Conservation (phyloP, 1,140 invertebrate species). For the Fragariocoptes setiger region DNA sequence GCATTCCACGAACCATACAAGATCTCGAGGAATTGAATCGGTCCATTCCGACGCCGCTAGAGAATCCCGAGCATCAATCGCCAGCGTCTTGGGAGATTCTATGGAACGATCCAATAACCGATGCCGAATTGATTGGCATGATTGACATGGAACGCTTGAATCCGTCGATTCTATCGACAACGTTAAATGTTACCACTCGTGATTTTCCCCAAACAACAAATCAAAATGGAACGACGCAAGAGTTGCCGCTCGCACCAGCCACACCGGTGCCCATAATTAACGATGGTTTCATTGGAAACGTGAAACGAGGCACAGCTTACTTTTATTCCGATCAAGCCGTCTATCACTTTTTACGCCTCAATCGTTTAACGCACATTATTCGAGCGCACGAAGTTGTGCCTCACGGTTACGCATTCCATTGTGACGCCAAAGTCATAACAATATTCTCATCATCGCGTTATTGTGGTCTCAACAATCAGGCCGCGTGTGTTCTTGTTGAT, state of each 20-base stretch:
- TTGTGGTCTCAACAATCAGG: constrained; percentile 29
- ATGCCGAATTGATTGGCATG: constrained; percentile 6
- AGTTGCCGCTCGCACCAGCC: too few species aligned
- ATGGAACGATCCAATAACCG: constrained; percentile 37
- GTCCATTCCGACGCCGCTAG: constrained; percentile 27
- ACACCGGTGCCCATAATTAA: too few species aligned
- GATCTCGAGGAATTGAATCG: constrained; percentile 16
- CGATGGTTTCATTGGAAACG: constrained; percentile 31
- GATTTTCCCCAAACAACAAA: too few species aligned
- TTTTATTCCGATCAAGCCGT: constrained; percentile 31
- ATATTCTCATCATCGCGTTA: constrained; percentile 34
- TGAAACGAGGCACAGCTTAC: constrained; percentile 31
- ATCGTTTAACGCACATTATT: constrained; percentile 31
- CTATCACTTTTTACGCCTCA: constrained; percentile 27
- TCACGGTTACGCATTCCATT: constrained; percentile 16
- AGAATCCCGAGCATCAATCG: constrained; percentile 28
- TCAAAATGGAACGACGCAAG: neutral
- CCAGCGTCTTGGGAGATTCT: constrained; percentile 36
- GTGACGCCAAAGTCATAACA: constrained; percentile 26
- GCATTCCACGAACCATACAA: constrained; percentile 26
- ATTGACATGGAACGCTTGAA: constrained; percentile 1
- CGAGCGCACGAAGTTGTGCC: constrained; percentile 33
- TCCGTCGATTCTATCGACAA: neutral
- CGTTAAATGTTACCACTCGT: too few species aligned
- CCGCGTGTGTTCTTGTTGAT: constrained; percentile 28